Base-by-base conservation (phyloP, 2,113 vertebrate species). In the Pogona vitticeps region DNA sequence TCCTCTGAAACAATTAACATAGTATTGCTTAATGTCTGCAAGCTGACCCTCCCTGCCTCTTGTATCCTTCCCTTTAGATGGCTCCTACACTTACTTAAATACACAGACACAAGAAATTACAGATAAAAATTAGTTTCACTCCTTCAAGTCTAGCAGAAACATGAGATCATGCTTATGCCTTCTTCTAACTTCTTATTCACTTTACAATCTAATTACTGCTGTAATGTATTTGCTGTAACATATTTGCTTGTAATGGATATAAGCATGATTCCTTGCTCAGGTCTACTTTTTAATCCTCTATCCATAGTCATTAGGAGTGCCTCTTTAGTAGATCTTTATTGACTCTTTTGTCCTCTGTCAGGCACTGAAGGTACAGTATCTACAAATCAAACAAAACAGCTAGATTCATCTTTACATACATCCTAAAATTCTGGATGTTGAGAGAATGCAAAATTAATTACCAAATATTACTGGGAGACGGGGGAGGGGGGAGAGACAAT, bases 331-430 rank as follows among this genome's bases (percentile, higher is more conserved):
- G 6, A 21, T 42, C 28, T 52, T 85, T 71, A 73, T 56, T 1
- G 68, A 68, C 58, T 80, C 52, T 2, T 73, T n/a, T 0, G 59
- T 77, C 77, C 82, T 71, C 46, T 31, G 71, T 83, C 72, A 15
- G 17, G 8, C 76, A 81, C 33, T 31, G 68, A 79, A 86, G 52
- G 31, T 42, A n/a, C n/a, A n/a, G n/a, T n/a, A 73, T 85, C 20
- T 88, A 31, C 52, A 31, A 36, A 75, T 76, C 63, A 20, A 7
- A 87, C 88, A 82, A 63, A 81, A 85, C 42, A 8, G 85, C 78
- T 40, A 88, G 67, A 18, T 76, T 33, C 33, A 58, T 68, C 46
- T 40, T 8, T 46, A 21, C 20, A 59, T 8, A 78, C n/a, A 0
- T 0, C 28, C 31, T 42, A 90, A 75, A 7, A 61, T 23, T 65